Conservation (phyloP, 2,113 vertebrate genomes). For the Esox niger region DNA sequence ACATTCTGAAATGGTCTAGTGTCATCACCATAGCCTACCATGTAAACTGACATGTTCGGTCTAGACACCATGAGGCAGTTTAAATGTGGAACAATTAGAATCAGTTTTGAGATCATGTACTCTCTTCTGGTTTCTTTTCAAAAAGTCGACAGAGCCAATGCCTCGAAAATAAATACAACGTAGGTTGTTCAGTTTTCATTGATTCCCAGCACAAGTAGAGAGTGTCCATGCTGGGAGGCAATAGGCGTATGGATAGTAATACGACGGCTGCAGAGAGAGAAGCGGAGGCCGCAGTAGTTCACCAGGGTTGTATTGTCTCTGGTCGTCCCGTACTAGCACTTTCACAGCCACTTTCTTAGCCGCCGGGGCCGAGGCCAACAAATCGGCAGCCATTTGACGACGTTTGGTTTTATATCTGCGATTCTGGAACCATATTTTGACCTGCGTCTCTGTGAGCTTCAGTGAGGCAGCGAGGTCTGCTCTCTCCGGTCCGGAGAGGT, state of each 20-base stretch:
- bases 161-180: conserved; percentile 37
- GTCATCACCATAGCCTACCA: conserved; percentile 48
- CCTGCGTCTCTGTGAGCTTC: conserved; percentile 98
- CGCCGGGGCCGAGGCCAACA: conserved; percentile 87
- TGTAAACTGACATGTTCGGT: conserved; percentile 54
- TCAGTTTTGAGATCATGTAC: conserved; percentile 18
- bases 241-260: conserved; percentile 94
- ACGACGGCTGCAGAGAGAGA: conserved; percentile 86
- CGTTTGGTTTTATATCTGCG: conserved; percentile 98
- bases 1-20: conserved; percentile 44
- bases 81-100: conserved; percentile 40
- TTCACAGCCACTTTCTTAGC: conserved; percentile 98
- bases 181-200: conserved; percentile 53
- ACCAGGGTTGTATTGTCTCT: conserved; percentile 93
- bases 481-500: conserved; percentile 94
- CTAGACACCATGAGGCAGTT: conserved; percentile 72
- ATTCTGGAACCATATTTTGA: conserved; percentile 99
- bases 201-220: conserved; percentile 82
- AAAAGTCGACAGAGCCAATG: conserved; percentile 13
- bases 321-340: conserved; percentile 95
- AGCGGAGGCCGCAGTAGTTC: conserved; percentile 89
- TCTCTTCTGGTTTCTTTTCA: conserved; percentile 22
- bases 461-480: conserved; percentile 95
- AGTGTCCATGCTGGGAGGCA: conserved; percentile 96
- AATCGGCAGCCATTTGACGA: conserved; percentile 93